Base-by-base conservation (phyloP, 2,888 invertebrate species). In the Plebejus anna region DNA sequence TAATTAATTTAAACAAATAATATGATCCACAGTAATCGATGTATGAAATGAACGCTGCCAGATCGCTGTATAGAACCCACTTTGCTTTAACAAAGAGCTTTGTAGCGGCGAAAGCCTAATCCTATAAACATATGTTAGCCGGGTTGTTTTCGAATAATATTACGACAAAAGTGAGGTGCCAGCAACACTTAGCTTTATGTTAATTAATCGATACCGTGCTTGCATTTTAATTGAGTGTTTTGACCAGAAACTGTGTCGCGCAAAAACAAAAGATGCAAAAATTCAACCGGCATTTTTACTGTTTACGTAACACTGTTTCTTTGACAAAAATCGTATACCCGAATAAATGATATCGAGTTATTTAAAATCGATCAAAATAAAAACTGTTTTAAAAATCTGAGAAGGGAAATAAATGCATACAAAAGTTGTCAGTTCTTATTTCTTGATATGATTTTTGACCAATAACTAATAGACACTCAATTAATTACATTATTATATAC, bases 61-160 rank as follows among this genome's bases (percentile, higher is more conserved):
- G 73, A 7, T 55, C 73, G 36, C 36, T 55, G 51, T 32, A 73
- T 55, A 73, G 73, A 73, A 55, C 55, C 73, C 55, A 73, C 73
- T 73, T 73, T 55, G 73, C 32, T 73, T 55, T 51, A 73, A 73
- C 73, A 73, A 73, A 73, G 73, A 55, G 73, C 73, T 73, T 73
- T 55, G 73, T 73, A 73, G 55, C 32, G 73, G 73, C n/a, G 51
- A 73, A 55, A 73, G 47, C 73, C 73, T 73, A 73, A 73, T 73
- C 73, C 73, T 73, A 73, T 73, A 73, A 73, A 73, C 73, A 73
- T 73, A 51, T 51, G 55, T 55, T 73, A 73, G 73, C 73, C 28
- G 22, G 51, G 32, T 55, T 73, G 73, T 73, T 73, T 55, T 55
- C 73, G 73, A 73, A 73, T 72, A 72, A 72, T 73, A 55, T 73